Evolutionary conservation across 2,888 invertebrate species (phyloP).

Genomic region (Gryllus longicercus): DNA sequence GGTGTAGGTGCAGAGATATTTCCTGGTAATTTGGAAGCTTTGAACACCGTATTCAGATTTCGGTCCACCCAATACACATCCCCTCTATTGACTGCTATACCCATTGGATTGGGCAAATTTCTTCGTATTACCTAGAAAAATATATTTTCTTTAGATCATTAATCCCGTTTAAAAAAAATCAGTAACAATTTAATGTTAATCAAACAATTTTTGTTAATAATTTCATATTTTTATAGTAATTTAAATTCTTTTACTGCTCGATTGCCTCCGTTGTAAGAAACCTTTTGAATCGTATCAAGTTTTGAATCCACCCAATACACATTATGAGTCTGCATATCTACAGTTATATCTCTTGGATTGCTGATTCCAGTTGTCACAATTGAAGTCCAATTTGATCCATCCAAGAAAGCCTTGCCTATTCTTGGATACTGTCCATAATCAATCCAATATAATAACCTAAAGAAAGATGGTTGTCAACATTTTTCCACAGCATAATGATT

Average conservation of each 20-base stretch:
- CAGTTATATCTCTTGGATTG: constrained; percentile 82
- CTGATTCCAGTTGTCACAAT: constrained; percentile 88
- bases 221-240: neutral
- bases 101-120: constrained; percentile 90
- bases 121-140: constrained; percentile 63
- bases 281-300: constrained; percentile 89
- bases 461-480: neutral
- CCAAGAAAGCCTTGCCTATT: constrained; percentile 83
- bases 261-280: constrained; percentile 77
- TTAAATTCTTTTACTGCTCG: constrained; percentile 54
- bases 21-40: constrained; percentile 67
- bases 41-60: constrained; percentile 79
- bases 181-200: too few relatives aligned
- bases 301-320: constrained; percentile 97
- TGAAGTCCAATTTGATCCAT: constrained; percentile 81
- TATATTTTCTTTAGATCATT: too few relatives aligned
- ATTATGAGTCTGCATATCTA: constrained; percentile 90
- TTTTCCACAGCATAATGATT: too few relatives aligned
- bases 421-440: constrained; percentile 95
- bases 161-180: too few relatives aligned
- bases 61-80: constrained; percentile 94
- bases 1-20: constrained; percentile 61
- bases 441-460: constrained; percentile 88
- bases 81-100: constrained; percentile 78
- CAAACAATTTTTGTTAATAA: neutral